Evolutionary conservation across 2,797 vertebrate genomes (phyloP).

Genomic region (Bryconaethiops microstoma): DNA sequence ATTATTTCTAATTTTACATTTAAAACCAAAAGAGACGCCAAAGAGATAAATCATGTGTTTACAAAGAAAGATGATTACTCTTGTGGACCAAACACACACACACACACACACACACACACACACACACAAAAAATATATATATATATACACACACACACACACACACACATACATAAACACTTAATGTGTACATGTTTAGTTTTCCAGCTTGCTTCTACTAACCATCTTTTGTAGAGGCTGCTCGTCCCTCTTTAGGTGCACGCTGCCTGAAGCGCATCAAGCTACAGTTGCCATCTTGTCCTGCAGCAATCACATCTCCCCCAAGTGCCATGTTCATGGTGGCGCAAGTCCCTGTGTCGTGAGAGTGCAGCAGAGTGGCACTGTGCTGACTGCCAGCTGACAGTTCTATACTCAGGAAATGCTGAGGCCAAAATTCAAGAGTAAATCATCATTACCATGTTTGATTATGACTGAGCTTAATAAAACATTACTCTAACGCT

Average conservation of each 20-base stretch:
- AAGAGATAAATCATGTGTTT: no score
- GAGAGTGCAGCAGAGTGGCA: slow-evolving; percentile 85
- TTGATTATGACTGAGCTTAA: not conserved
- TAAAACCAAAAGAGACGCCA: no score
- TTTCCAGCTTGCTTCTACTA: slow-evolving; percentile 56
- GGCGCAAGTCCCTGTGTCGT: slow-evolving; percentile 88
- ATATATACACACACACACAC: no score
- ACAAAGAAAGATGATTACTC: no score
- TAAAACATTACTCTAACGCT: not conserved
- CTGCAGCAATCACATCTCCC: slow-evolving; percentile 86
- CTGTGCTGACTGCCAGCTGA: slow-evolving; percentile 80
- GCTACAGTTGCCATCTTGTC: slow-evolving; percentile 88
- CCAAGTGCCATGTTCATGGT: slow-evolving; percentile 92
- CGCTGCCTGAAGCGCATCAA: slow-evolving; percentile 79
- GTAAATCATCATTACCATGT: not conserved
- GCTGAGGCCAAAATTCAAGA: slow-evolving; percentile 70
- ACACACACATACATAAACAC: no score
- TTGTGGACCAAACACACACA: no score
- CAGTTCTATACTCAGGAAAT: slow-evolving; percentile 86
- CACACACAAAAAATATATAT: no score
- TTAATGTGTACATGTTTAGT: not conserved
- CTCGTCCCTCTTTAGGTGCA: slow-evolving; percentile 47
- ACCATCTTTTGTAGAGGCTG: slow-evolving; percentile 70
- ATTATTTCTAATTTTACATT: no score
- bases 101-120: no score